These are phyloP conservation scores for Heliocidaris erythrogramma DNA, from an alignment of 35 echinoderm and acorn worm species.

Conservation along the genomic window DNA sequence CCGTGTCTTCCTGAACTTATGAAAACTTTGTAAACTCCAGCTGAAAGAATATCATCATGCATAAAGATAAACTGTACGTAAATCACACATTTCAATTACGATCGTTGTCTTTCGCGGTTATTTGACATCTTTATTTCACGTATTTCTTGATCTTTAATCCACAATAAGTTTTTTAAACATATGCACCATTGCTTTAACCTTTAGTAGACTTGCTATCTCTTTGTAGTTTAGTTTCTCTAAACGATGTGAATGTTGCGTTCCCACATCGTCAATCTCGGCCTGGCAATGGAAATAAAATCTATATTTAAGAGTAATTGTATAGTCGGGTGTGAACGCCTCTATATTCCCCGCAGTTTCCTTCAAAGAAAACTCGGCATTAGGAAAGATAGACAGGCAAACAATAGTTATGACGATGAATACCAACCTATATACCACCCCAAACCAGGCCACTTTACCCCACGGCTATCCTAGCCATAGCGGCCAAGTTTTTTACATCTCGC, in stretches of 20 bases:
- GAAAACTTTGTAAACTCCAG: too few species aligned
- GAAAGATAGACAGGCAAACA: conserved; percentile 42
- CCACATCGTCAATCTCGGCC: not conserved
- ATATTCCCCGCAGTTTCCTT: not conserved
- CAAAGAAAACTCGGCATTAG: conserved; percentile 17
- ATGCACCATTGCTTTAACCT: not conserved
- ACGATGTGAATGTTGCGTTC: not conserved
- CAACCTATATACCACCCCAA: conserved; percentile 30
- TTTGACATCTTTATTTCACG: too few species aligned
- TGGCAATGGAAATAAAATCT: not conserved
- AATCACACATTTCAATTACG: too few species aligned
- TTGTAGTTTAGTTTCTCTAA: not conserved
- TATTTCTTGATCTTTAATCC: too few species aligned
- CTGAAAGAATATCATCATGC: too few species aligned
- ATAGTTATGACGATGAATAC: conserved; percentile 7
- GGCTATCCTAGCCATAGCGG: not conserved
- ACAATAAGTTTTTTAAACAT: too few species aligned
- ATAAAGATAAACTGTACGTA: too few species aligned
- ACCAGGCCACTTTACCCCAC: conserved; percentile 7
- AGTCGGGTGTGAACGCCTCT: not conserved
- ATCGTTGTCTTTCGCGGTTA: too few species aligned
- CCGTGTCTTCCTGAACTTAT: too few species aligned
- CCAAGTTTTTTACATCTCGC: conserved; percentile 26
- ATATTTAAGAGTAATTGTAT: not conserved
- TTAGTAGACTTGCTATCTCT: not conserved